phyloP scores from a whole-genome alignment of 2,113 vertebrate genomes.

The Phyllopteryx taeniolatus region DNA sequence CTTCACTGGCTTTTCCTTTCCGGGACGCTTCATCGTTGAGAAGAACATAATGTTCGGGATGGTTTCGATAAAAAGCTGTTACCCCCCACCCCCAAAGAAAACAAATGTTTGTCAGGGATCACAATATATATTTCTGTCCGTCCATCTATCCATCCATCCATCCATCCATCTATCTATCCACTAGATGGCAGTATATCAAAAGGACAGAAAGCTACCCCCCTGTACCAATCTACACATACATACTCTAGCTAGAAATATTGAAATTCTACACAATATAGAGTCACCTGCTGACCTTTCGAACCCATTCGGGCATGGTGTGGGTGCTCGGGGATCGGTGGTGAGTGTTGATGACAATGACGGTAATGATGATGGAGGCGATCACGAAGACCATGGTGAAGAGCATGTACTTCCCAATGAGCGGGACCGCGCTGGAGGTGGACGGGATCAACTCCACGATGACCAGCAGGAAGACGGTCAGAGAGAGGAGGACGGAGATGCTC shows the following conservation, averaged over 20 bases:
- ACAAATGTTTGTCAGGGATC: not conserved
- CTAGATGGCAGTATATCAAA: slow-evolving; percentile 58
- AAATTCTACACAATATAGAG: not conserved
- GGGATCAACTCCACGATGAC: slow-evolving; percentile 98
- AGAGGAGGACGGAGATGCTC: slow-evolving; percentile 92
- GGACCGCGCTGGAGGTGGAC: slow-evolving; percentile 93
- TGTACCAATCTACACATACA: not conserved
- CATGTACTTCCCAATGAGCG: slow-evolving; percentile 98
- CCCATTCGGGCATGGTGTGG: slow-evolving; percentile 92
- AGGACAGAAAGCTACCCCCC: not conserved
- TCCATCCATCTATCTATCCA: slow-evolving; percentile 15
- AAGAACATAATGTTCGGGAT: slow-evolving; percentile 95
- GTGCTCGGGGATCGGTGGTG: slow-evolving; percentile 97
- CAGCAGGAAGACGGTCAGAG: slow-evolving; percentile 94
- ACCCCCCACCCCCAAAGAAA: slow-evolving; percentile 4
- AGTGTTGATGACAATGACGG: slow-evolving; percentile 94
- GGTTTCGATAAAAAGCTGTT: slow-evolving; percentile 89
- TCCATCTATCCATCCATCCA: slow-evolving; percentile 13
- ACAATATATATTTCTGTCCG: not conserved
- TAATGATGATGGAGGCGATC: slow-evolving; percentile 95
- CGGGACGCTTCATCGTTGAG: slow-evolving; percentile 90
- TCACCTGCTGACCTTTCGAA: slow-evolving; percentile 86
- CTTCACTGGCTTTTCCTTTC: slow-evolving; percentile 82
- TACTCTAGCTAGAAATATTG: not conserved
- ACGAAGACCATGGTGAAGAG: slow-evolving; percentile 98